Conservation (phyloP, 2,888 invertebrate species). For the Acronicta psi region DNA sequence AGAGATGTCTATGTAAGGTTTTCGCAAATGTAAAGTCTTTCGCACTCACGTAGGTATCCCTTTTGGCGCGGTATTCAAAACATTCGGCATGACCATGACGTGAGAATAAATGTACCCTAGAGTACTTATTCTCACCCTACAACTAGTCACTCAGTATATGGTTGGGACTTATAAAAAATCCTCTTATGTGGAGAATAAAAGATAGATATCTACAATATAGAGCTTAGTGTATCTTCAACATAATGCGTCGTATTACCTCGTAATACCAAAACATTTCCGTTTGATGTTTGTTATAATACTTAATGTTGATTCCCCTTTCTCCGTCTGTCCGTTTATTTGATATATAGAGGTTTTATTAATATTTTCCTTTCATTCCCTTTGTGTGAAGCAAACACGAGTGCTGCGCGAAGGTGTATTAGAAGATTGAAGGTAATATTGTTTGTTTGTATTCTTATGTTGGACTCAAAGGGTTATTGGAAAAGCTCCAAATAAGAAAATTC, state of each 20-base stretch:
- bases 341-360: slow-evolving; percentile 62
- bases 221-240: slow-evolving; percentile 29
- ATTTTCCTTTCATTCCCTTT: slow-evolving; percentile 52
- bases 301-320: slow-evolving; percentile 62
- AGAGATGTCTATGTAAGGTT: too few species aligned
- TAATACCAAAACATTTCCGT: slow-evolving; percentile 64
- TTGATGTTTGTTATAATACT: slow-evolving; percentile 69
- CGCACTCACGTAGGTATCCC: too few species aligned
- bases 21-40: too few species aligned
- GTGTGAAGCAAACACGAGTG: slow-evolving; percentile 42
- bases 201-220: neutral
- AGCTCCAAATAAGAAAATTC: neutral
- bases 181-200: neutral
- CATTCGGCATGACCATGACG: too few species aligned
- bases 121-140: too few species aligned
- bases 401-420: slow-evolving; percentile 31
- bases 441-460: slow-evolving; percentile 1
- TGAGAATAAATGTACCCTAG: too few species aligned
- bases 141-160: too few species aligned
- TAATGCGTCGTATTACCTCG: slow-evolving; percentile 49
- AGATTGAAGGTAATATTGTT: slow-evolving; percentile 34
- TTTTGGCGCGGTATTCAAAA: too few species aligned
- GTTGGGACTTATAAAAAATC: too few species aligned
- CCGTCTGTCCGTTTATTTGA: slow-evolving; percentile 59
- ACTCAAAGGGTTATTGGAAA: slow-evolving; percentile 1